Evolutionary conservation across 2,888 invertebrate species (phyloP).

Genomic region (Cyclophora punctaria): DNA sequence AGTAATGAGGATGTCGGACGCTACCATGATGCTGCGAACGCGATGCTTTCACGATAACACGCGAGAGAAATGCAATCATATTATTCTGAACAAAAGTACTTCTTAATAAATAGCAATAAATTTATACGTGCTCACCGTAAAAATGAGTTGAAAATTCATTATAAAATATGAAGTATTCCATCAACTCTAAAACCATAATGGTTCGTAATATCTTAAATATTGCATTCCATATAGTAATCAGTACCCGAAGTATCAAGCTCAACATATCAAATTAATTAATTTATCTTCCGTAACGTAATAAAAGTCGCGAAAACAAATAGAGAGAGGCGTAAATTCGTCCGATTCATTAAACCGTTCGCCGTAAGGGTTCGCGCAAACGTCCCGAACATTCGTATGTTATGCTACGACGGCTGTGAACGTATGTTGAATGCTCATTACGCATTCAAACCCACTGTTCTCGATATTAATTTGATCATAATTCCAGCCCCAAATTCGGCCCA

Average conservation of each 20-base stretch:
- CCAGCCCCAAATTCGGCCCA: neutral
- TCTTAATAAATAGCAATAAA: no score
- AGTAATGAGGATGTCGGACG: slow-evolving; percentile 54
- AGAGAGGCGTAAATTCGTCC: neutral
- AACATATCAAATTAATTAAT: no score
- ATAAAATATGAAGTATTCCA: no score
- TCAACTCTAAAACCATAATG: no score
- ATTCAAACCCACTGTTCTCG: neutral
- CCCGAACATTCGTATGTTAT: neutral
- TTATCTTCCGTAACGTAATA: no score
- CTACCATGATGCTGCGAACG: slow-evolving; percentile 21
- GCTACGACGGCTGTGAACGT: neutral
- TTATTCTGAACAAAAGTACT: no score
- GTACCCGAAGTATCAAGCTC: no score
- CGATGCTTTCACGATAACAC: slow-evolving; percentile 13
- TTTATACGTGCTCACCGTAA: no score
- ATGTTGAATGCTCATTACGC: neutral
- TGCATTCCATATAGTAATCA: no score
- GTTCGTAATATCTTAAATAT: no score
- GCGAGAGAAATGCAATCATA: neutral
- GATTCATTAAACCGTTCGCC: neutral
- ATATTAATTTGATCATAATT: slow-evolving; percentile 1
- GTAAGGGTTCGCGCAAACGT: neutral
- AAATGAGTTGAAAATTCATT: no score
- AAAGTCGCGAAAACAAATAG: neutral